Evolutionary conservation across 2,888 invertebrate species (phyloP), one percentile per base, ranked within the genome.

Genomic region (Operophtera brumata): DNA sequence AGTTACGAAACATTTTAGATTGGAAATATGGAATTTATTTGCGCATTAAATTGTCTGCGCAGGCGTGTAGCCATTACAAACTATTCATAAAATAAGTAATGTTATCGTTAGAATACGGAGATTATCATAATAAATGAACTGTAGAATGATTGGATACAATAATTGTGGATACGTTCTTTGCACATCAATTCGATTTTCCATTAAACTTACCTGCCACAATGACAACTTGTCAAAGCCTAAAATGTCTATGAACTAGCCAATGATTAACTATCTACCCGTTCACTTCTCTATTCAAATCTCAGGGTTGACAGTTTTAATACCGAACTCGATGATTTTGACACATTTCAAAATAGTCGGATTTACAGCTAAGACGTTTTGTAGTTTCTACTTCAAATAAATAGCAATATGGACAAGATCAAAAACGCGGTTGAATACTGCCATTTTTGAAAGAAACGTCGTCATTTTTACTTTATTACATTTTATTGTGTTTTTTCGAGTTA

Each of bases 1-100:
- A 75, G 78, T 81, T 81, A 77, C 78, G 78, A 80, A 81, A 80
- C 70, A 73, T 74, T 76, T 66, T 64, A 73, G 73, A 79, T 81
- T 72, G 77, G 75, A 74, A 78, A 80, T 78, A 78, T 78, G 61
- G 70, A 77, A 82, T 80, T 80, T 79, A 80, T 78, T 67, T 70
- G 66, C 68, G 68, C 67, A 74, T 76, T 75, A 68, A 77, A 75
- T 66, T 64, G 46, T 43, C 52, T 30, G 30, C 44, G 39, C 54
- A 54, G 43, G 53, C 47, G 50, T 48, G n/a, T 34, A 36, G 54
- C 41, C 10, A 58, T 60, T 59, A 59, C 53, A 53, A 55, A 40
- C 47, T 57, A 64, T 69, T 70, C 52, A 52, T 59, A 50, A 54
- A 62, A 62, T 57, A 57, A 56, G 37, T 43, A 52, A 52, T 57